Base-by-base conservation (phyloP, 92 coral and sea anemone species). In the Palythoa grandis region DNA sequence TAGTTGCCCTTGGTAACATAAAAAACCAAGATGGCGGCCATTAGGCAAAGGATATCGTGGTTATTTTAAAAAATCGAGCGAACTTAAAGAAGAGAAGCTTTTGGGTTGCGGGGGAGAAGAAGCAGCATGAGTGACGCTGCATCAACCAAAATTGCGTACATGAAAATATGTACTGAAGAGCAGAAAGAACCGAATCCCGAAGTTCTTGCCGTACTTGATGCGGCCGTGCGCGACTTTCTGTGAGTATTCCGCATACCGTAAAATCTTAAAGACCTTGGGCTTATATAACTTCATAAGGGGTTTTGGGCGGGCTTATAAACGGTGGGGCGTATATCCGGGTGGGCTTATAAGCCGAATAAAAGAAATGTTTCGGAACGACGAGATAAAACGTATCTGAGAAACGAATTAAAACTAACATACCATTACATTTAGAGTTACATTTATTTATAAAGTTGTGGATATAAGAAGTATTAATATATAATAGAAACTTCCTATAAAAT, bases 211-310 rank as follows among this genome's bases (percentile, higher is more conserved):
- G 89, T 97, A 52, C 74, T 97, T 12, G 90, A 97, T 85, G 78
- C 90, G 19, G 98, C 95, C 22, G 90, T 93, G 15, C 97, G 93
- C 74, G 94, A 95, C 83, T 88, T 97, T 19, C 43, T 93, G 99
- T 97, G 77, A 97, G 99, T 92, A 83, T 53, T 15, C 13, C 48
- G 35, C 0, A 29, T 29, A 29, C 35, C 1, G 35, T 29, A 29
- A 29, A 29, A 29, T 29, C 35, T 29, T 29, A 29, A 29, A 29
- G 35, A n/a, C 35, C 35, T 1, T 29, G 35, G 35, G 35, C 35
- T 29, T 29, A 29, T 29, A 29, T 29, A 29, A 29, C 35, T 29
- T 29, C 35, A 29, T 29, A 29, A 0, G 35, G 35, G 35, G 1
- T 29, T 29, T 29, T 29, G 1, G 35, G 35, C 35, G 35, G 35